These are phyloP conservation scores for Merluccius polli DNA, from an alignment of 2,797 vertebrate genomes.

Conservation along the genomic window DNA sequence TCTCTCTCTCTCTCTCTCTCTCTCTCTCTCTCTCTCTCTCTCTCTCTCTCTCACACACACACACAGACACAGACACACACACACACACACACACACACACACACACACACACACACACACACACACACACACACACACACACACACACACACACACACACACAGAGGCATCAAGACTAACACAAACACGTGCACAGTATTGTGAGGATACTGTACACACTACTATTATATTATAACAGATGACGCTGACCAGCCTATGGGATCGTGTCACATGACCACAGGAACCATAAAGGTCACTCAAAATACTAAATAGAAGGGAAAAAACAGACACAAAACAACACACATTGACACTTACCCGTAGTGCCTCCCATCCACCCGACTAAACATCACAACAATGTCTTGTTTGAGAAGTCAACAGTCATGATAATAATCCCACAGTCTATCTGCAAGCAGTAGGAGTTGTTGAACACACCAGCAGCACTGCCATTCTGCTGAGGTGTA, in stretches of 20 bases:
- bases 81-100: not conserved
- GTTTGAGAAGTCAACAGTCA: not conserved
- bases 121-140: not conserved
- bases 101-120: too few relatives aligned
- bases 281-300: not conserved
- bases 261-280: slow-evolving; percentile 18
- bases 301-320: not conserved
- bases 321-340: not conserved
- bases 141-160: slow-evolving; percentile 7
- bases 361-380: not conserved
- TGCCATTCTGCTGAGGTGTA: not conserved
- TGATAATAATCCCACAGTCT: not conserved
- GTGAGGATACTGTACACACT: not conserved
- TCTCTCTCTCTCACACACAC: too few relatives aligned
- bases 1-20: too few relatives aligned
- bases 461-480: too few relatives aligned
- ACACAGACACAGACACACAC: not conserved
- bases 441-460: not conserved
- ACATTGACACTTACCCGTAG: not conserved
- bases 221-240: slow-evolving; percentile 1
- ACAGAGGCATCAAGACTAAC: not conserved
- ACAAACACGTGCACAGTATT: not conserved
- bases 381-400: not conserved
- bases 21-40: too few relatives aligned
- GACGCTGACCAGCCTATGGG: not conserved